phyloP scores from a whole-genome alignment of 2,888 invertebrate species.

The Meta bourneti region DNA sequence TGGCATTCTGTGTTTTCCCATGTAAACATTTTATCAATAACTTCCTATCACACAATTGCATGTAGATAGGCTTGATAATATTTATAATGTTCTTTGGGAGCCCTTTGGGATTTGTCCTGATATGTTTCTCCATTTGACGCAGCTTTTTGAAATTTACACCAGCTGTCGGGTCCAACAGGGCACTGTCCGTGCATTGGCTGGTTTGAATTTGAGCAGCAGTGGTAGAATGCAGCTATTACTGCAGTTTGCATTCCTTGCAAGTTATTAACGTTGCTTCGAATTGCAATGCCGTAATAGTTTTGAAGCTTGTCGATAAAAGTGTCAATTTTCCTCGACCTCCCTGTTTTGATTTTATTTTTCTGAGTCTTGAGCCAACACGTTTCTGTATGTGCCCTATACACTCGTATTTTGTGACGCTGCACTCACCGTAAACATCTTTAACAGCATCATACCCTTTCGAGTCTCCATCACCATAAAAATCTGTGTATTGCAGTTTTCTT shows the following conservation, averaged over 20 bases:
- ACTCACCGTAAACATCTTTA: neutral
- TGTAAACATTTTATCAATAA: neutral
- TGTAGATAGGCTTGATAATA: neutral
- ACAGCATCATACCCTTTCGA: neutral
- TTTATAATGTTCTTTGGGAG: neutral
- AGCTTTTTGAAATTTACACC: neutral
- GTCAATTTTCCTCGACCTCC: no score
- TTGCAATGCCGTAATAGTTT: no score
- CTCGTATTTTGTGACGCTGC: neutral
- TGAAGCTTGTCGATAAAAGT: no score
- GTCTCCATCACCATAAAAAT: conserved; percentile 12
- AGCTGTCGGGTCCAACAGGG: neutral
- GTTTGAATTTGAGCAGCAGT: neutral
- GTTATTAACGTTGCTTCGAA: no score
- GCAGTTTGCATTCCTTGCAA: no score
- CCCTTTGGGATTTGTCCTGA: neutral
- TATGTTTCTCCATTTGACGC: neutral
- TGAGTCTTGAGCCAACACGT: neutral
- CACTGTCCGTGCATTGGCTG: neutral
- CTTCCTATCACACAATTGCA: neutral
- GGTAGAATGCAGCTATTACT: no score
- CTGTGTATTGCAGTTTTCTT: neutral
- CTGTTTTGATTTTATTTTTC: conserved; percentile 1
- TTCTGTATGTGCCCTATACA: conserved; percentile 40
- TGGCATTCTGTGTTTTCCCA: conserved; percentile 16